Conservation (phyloP, 2,113 vertebrate species). For the Microcebus ravelobensis region DNA sequence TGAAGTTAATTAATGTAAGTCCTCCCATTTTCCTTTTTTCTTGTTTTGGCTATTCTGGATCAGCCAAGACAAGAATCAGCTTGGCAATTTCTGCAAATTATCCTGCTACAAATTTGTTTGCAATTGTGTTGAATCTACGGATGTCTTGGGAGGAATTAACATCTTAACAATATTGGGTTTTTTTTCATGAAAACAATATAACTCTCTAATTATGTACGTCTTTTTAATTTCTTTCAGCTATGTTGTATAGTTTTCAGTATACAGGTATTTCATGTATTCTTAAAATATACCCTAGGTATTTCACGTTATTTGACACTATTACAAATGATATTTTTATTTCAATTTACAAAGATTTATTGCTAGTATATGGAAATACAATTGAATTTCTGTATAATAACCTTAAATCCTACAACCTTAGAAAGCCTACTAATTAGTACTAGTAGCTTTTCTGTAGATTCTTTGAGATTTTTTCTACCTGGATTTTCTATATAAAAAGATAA, state of each 20-base stretch:
- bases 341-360: background rate
- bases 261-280: background rate
- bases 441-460: background rate
- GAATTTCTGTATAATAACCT: background rate
- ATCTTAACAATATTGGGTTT: background rate
- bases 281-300: background rate
- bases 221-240: background rate
- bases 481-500: background rate
- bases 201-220: background rate
- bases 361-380: background rate
- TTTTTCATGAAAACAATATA: background rate
- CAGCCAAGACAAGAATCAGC: background rate
- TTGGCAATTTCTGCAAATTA: background rate
- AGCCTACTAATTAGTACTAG: background rate
- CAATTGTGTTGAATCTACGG: background rate
- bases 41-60: background rate
- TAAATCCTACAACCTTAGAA: background rate
- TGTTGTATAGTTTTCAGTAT: background rate
- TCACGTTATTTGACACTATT: background rate
- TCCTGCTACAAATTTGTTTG: background rate
- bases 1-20: background rate
- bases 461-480: background rate
- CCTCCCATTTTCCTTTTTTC: background rate
- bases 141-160: background rate
- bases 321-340: background rate